phyloP scores from a whole-genome alignment of 2,797 vertebrate genomes.

The Crax fasciolata region DNA sequence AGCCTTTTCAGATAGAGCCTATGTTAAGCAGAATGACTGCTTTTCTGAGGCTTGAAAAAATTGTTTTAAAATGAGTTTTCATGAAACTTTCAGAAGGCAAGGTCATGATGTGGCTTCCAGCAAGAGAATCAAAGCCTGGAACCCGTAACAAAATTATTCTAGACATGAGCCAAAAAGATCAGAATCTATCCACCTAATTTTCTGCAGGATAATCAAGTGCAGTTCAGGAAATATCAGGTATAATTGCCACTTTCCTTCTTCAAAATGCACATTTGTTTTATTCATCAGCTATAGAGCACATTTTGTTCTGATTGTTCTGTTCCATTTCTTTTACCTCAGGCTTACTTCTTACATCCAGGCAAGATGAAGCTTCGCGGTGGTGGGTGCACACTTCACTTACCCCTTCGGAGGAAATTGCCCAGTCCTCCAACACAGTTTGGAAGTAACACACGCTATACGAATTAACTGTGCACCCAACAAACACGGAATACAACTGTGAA shows the following conservation, averaged over 20 bases:
- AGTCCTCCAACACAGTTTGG: neutral
- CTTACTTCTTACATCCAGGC: neutral
- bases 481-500: neutral
- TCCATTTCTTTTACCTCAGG: neutral
- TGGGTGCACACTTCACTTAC: neutral
- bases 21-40: neutral
- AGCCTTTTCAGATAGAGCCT: neutral
- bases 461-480: neutral
- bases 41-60: neutral
- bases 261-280: neutral
- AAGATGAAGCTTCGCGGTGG: neutral
- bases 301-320: neutral
- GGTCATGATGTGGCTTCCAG: neutral
- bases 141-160: neutral
- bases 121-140: neutral
- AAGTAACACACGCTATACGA: neutral
- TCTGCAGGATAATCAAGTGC: conserved; percentile 16
- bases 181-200: neutral
- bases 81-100: neutral
- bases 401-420: neutral
- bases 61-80: neutral
- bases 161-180: neutral
- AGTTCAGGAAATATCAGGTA: conserved; percentile 1
- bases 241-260: conserved; percentile 14
- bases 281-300: neutral